These are phyloP conservation scores for Aphaenogaster ashmeadi DNA, from an alignment of 1,140 invertebrate species.

Conservation along the genomic window DNA sequence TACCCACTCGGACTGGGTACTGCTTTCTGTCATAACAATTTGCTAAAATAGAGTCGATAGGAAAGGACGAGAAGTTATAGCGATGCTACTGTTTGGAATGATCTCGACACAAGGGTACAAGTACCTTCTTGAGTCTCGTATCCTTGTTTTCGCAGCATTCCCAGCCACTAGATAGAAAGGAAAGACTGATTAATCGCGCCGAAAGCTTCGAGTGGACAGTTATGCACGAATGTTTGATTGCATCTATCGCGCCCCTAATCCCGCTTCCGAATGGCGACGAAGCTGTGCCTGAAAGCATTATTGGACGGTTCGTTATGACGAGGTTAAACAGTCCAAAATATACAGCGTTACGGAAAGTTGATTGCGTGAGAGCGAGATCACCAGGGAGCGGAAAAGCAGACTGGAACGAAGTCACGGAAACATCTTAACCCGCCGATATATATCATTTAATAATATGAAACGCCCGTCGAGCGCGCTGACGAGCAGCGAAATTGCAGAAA, in stretches of 20 bases:
- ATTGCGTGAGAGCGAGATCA: slow-evolving; percentile 27
- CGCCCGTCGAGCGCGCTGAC: slow-evolving; percentile 11
- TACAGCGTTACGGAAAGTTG: slow-evolving; percentile 23
- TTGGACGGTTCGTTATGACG: slow-evolving; percentile 44
- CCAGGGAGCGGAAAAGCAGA: not conserved
- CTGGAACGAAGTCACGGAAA: not conserved
- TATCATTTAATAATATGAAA: slow-evolving; percentile 65
- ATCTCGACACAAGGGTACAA: slow-evolving; percentile 75
- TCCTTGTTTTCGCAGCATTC: slow-evolving; percentile 77
- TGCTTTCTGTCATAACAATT: slow-evolving; percentile 80
- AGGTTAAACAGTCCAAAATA: slow-evolving; percentile 30
- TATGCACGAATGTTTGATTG: slow-evolving; percentile 46
- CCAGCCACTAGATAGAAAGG: slow-evolving; percentile 48
- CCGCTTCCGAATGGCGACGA: not conserved
- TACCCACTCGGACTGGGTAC: slow-evolving; percentile 67
- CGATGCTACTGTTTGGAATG: slow-evolving; percentile 77
- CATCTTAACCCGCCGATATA: slow-evolving; percentile 27
- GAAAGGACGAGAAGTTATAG: slow-evolving; percentile 68
- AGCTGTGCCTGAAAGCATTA: slow-evolving; percentile 11
- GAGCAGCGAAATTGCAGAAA: slow-evolving; percentile 68
- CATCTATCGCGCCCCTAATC: slow-evolving; percentile 1
- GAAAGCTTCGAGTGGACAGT: slow-evolving; percentile 61
- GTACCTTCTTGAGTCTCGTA: slow-evolving; percentile 69
- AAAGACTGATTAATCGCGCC: slow-evolving; percentile 72
- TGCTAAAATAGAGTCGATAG: slow-evolving; percentile 71